phyloP scores from a whole-genome alignment of 2,888 invertebrate species.

The Merodon equestris region DNA sequence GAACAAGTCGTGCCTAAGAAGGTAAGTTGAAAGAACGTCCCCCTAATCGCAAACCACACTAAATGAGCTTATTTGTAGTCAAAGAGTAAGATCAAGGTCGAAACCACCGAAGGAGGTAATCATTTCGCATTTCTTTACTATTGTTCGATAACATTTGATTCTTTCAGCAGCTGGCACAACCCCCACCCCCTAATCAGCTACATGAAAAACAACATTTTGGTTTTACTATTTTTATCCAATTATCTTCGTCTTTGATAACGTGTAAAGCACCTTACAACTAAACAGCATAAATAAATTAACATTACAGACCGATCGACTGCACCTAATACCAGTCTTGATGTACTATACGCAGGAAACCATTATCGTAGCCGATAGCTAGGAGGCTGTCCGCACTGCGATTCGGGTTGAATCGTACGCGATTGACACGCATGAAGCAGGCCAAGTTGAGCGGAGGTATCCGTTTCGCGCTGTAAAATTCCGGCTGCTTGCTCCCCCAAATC shows the following conservation, averaged over 20 bases:
- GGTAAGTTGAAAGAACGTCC: conserved; percentile 15
- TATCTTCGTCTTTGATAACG: conserved; percentile 9
- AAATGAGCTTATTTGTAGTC: too few relatives aligned
- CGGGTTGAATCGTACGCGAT: conserved; percentile 74
- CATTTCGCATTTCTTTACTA: too few relatives aligned
- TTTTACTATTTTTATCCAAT: conserved; percentile 16
- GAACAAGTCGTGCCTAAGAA: conserved; percentile 12
- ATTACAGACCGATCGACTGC: background rate
- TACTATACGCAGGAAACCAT: conserved; percentile 74
- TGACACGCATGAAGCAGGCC: conserved; percentile 72
- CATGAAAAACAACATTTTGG: too few relatives aligned
- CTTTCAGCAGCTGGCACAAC: too few relatives aligned
- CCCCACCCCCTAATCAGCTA: too few relatives aligned
- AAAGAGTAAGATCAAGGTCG: background rate
- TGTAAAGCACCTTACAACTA: conserved; percentile 24
- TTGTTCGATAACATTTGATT: too few relatives aligned
- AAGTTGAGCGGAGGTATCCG: conserved; percentile 70
- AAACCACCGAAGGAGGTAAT: background rate
- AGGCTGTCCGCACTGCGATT: conserved; percentile 72
- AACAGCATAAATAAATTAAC: conserved; percentile 36
- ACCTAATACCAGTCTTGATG: conserved; percentile 1
- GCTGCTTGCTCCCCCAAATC: conserved; percentile 29
- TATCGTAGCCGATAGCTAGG: conserved; percentile 76
- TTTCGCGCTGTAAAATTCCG: conserved; percentile 52
- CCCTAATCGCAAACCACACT: too few relatives aligned